Evolutionary conservation across 2,113 vertebrate genomes (phyloP), one percentile per base, ranked within the genome.

Genomic region (Myotis davidii): DNA sequence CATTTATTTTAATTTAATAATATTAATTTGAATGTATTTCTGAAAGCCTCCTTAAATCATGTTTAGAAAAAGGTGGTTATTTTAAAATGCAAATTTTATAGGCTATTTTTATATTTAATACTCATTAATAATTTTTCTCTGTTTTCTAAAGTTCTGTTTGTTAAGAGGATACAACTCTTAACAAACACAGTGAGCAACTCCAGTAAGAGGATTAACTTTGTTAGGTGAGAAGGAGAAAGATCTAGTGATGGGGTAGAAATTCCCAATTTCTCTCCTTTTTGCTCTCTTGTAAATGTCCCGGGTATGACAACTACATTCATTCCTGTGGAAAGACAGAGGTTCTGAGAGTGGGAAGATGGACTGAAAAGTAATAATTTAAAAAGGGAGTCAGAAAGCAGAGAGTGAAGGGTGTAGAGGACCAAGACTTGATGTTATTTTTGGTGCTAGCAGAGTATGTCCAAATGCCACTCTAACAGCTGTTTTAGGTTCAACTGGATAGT

Each of bases 1-100:
- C 50, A 25, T 45, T 56, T 87, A 42, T 82, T 96, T 77, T 34
- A 86, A 67, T 94, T 90, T 76, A 92, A 48, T 84, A 39, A 48
- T 88, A 2, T 65, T 82, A 8, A 77, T 76, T 93, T 87, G 42
- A 94, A 52, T 83, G 82, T 84, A 13, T 76, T 32, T 91, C 64
- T 96, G 81, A 84, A 72, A 85, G 21, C 6, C 13, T 86, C 48
- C 27, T 74, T 82, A 67, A 72, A 48, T 93, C 1, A 82, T 64
- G 73, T 95, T 69, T 79, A 25, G 67, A n/a, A 91, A 94, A 92
- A 48, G 9, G 9, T 86, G 16, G 6, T 52, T 70, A 79, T 45
- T 25, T 25, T 65, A 90, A 92, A 23, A 70, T 37, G 67, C 37
- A 1, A 67, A 76, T 50, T 84, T 95, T 85, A 83, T 34, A 92